Base-by-base conservation (phyloP, 1,140 invertebrate genomes). In the Plectrocnemia conspersa region DNA sequence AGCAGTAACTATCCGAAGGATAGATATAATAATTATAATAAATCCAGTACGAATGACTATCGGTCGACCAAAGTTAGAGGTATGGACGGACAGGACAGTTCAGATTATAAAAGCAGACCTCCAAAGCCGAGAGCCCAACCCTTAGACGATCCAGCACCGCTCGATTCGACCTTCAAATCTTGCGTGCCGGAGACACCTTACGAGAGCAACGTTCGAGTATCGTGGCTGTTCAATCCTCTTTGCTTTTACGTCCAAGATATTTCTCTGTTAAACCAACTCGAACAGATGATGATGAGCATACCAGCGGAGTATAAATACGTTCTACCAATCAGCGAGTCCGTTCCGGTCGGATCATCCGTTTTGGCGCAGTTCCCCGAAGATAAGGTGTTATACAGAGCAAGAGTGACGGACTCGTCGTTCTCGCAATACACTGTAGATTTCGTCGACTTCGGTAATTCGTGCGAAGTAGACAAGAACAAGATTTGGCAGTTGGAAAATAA, bases 401-500 rank as follows among this genome's bases (percentile, higher is more conserved):
- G 78, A 45, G 68, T 89, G 1, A 58, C 80, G 7, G 76, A 79
- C 18, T 64, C 74, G 1, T 77, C 79, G 54, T 72, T 76, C 52
- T 72, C 72, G 6, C 77, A 79, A 54, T 80, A 80, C 62, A 75
- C 79, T 24, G 81, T 89, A 0, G 77, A 78, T 22, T 88, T 83
- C 54, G 73, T 89, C 1, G 87, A 89, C 70, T 88, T 83, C 63
- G 86, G 86, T 23, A 91, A 91, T 64, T 73, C 72, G 21, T 78
- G 78, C 21, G 66, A 77, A 0, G 80, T 86, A 0, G 69, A 77
- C 24, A 66, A 68, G 0, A 72, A 68, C 45, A 79, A 85, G 62
- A 76, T 89, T 1, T 89, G 80, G 75, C 75, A 78, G 13, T 70
- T 89, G 18, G 81, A 86, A 46, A 74, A 72, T 21, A 75, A 82